Conservation (phyloP, 2,113 vertebrate genomes). For the Zootoca vivipara region DNA sequence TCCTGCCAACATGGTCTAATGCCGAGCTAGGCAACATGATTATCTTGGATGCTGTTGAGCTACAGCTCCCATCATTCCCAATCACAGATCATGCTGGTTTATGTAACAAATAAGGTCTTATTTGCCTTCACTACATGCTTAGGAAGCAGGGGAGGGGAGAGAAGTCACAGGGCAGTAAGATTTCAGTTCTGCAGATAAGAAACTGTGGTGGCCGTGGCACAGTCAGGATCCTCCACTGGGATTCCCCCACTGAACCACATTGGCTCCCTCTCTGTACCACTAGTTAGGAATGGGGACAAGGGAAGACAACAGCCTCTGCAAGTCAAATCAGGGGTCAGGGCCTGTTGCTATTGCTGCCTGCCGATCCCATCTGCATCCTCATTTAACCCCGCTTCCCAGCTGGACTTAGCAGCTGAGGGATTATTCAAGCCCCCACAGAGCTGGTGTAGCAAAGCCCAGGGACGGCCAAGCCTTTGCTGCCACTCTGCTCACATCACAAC, state of each 20-base stretch:
- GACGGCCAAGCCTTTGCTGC: neutral
- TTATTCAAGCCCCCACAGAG: slow-evolving; percentile 15
- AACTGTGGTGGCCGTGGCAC: neutral
- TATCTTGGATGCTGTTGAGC: neutral
- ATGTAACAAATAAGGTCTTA: neutral
- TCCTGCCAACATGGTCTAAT: neutral
- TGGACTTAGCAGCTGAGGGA: slow-evolving; percentile 23
- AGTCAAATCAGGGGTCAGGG: neutral
- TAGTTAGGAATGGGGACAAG: neutral
- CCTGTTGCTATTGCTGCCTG: neutral
- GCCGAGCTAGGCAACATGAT: neutral
- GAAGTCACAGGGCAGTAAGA: neutral
- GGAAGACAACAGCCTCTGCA: neutral
- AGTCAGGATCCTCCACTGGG: neutral
- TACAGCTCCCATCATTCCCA: neutral
- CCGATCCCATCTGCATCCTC: slow-evolving; percentile 3
- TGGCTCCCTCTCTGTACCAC: neutral
- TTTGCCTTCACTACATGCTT: neutral
- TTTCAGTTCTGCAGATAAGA: neutral
- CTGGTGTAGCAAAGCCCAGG: neutral
- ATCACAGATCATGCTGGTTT: neutral
- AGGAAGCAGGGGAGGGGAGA: neutral
- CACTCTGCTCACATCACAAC: neutral
- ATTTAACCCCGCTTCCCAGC: neutral
- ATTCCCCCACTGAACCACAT: neutral